phyloP scores from a whole-genome alignment of 2,888 invertebrate genomes.

The Andricus curvator region DNA sequence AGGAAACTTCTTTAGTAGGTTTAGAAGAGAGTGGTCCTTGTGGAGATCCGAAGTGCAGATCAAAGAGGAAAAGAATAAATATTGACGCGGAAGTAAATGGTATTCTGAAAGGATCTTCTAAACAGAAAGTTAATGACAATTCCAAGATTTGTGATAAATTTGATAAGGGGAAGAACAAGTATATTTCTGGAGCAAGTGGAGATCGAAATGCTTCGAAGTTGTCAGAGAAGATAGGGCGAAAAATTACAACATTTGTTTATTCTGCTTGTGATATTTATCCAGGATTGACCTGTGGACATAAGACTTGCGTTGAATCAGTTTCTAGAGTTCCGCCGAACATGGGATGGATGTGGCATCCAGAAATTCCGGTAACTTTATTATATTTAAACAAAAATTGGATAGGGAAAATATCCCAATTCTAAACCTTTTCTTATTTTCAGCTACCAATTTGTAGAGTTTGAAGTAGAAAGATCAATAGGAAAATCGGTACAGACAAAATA shows the following conservation, averaged over 20 bases:
- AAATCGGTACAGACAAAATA: too few species aligned
- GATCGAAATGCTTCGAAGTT: not conserved
- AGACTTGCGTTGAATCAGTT: constrained; percentile 64
- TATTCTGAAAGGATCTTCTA: not conserved
- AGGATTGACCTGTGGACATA: constrained; percentile 67
- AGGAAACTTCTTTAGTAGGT: constrained; percentile 5
- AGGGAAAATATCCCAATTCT: too few species aligned
- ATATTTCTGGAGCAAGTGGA: not conserved
- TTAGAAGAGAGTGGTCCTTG: constrained; percentile 50
- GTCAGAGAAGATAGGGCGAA: not conserved
- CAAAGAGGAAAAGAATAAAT: constrained; percentile 46
- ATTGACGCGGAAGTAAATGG: not conserved
- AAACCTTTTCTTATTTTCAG: too few species aligned
- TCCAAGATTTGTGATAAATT: not conserved
- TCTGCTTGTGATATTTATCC: constrained; percentile 68
- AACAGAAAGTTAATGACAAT: not conserved
- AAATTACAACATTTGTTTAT: constrained; percentile 63
- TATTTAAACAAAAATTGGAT: too few species aligned
- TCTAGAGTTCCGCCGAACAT: constrained; percentile 72
- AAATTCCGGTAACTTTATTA: constrained; percentile 40
- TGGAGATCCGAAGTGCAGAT: constrained; percentile 52
- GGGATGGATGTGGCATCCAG: constrained; percentile 74
- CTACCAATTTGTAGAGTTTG: too few species aligned
- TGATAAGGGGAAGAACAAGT: not conserved
- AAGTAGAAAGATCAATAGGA: too few species aligned